Evolutionary conservation across 2,888 invertebrate species (phyloP).

Genomic region (Poecilobothrus nobilitatus): DNA sequence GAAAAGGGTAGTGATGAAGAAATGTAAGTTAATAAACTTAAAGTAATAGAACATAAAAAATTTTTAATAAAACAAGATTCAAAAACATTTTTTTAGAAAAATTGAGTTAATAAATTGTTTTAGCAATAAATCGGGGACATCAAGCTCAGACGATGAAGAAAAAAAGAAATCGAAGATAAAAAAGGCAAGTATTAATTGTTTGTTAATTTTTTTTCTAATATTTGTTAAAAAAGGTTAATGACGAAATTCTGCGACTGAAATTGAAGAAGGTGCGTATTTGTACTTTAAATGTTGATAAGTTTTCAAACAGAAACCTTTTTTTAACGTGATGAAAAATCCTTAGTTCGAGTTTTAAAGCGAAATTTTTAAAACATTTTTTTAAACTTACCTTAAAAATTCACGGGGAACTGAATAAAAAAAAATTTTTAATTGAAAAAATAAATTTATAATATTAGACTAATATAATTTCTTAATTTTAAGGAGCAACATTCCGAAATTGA

Average conservation of each 20-base stretch:
- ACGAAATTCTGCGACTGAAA: not conserved
- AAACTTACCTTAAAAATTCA: not conserved
- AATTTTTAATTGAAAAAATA: too few species aligned
- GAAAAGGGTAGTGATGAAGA: slow-evolving; percentile 44
- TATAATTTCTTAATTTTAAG: not conserved
- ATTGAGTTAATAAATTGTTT: slow-evolving; percentile 7
- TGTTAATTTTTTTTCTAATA: not conserved
- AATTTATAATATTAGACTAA: not conserved
- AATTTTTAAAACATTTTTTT: not conserved
- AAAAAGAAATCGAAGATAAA: not conserved
- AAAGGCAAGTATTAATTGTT: not conserved
- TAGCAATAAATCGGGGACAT: not conserved
- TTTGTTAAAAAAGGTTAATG: not conserved
- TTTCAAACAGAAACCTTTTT: not conserved
- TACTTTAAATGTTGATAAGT: not conserved
- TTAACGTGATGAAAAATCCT: too few species aligned
- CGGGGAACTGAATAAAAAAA: too few species aligned
- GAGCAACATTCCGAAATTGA: not conserved
- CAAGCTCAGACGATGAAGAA: not conserved
- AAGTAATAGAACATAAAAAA: not conserved
- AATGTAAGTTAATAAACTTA: slow-evolving; percentile 35
- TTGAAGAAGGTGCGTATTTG: not conserved
- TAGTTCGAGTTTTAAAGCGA: not conserved
- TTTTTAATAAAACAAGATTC: not conserved
- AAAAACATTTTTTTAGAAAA: slow-evolving; percentile 11